These are phyloP conservation scores for Brachionus sp. DNA, from an alignment of 1,140 invertebrate species.

Conservation along the genomic window DNA sequence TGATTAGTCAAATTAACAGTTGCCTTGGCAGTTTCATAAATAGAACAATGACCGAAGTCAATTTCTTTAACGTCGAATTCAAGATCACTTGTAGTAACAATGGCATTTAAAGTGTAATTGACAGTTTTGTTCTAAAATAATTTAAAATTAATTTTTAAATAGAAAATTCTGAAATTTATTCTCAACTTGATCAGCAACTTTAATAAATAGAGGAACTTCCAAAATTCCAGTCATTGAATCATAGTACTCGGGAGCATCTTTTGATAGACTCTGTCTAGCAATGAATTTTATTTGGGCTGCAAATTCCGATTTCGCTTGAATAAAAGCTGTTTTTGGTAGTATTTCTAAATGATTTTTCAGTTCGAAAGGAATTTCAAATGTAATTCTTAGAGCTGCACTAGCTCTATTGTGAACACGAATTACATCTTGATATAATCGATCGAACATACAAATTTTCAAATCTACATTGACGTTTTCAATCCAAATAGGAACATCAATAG, in stretches of 20 bases:
- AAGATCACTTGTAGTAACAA: slow-evolving; percentile 58
- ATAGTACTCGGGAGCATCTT: slow-evolving; percentile 56
- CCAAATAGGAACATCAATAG: slow-evolving; percentile 60
- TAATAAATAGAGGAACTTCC: slow-evolving; percentile 57
- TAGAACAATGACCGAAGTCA: slow-evolving; percentile 58
- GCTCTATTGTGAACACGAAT: slow-evolving; percentile 52
- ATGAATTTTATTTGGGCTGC: slow-evolving; percentile 59
- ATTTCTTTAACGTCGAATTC: slow-evolving; percentile 54
- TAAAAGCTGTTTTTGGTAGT: slow-evolving; percentile 58
- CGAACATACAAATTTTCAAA: slow-evolving; percentile 59
- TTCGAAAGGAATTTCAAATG: slow-evolving; percentile 57
- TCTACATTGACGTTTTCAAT: slow-evolving; percentile 56
- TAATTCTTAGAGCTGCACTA: slow-evolving; percentile 53
- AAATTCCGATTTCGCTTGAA: slow-evolving; percentile 59
- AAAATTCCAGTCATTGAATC: slow-evolving; percentile 57
- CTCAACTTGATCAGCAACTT: slow-evolving; percentile 57
- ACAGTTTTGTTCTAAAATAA: slow-evolving; percentile 53
- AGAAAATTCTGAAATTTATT: neutral
- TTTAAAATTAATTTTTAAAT: neutral
- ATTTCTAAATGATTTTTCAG: slow-evolving; percentile 57
- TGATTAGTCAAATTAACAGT: slow-evolving; percentile 56
- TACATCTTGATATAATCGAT: slow-evolving; percentile 60
- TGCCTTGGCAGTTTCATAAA: slow-evolving; percentile 54
- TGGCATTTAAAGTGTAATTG: slow-evolving; percentile 55
- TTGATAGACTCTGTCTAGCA: slow-evolving; percentile 54